Evolutionary conservation across 1,140 invertebrate genomes (phyloP), one percentile per base, ranked within the genome.

Genomic region (Trichonephila inaurata): DNA sequence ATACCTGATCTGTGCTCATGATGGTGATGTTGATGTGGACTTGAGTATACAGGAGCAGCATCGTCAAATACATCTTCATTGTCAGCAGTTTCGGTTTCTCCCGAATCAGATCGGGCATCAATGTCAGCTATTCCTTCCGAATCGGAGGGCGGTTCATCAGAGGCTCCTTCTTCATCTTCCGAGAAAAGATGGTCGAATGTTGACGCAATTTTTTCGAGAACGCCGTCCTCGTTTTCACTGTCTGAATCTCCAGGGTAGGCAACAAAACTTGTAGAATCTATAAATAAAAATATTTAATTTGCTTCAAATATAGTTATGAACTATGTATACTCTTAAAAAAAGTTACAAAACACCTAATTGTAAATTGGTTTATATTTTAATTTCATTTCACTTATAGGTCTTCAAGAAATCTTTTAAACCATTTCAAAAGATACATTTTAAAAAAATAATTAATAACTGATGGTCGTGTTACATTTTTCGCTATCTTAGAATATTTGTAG

Each of bases 121-220:
- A 95, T 33, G 19, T 96, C 96, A 66, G 95, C 95, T 1, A 94
- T 82, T 21, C 96, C 96, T 72, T 97, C 97, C 21, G 97, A 97
- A 87, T 97, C 97, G 62, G 97, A 97, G 94, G 97, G 98, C 94
- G 97, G 97, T 90, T 94, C 94, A n/a, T 89, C 72, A 16, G 81
- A 81, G 21, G 89, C 94, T 60, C 87, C 94, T 89, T 94, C 95
- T 96, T 88, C 91, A 51, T 94, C 93, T 6, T 89, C 87, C 12
- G 97, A 97, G 95, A 98, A 98, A 91, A 98, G 96, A 96, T 98
- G 97, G 89, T 97, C 97, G 94, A 98, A 97, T 64, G 97, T 97
- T 83, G 96, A 97, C 0, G 97, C 97, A 64, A 98, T 95, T 95
- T 97, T 97, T 94, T 97, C 97, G 95, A 97, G 96, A 6, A 96